A percentile compares a stretch with the other conserved stretches of the same genome.
These are phyloP conservation scores for Labeo rohita DNA, from an alignment of 2,113 vertebrate species.

Conservation along the genomic window DNA sequence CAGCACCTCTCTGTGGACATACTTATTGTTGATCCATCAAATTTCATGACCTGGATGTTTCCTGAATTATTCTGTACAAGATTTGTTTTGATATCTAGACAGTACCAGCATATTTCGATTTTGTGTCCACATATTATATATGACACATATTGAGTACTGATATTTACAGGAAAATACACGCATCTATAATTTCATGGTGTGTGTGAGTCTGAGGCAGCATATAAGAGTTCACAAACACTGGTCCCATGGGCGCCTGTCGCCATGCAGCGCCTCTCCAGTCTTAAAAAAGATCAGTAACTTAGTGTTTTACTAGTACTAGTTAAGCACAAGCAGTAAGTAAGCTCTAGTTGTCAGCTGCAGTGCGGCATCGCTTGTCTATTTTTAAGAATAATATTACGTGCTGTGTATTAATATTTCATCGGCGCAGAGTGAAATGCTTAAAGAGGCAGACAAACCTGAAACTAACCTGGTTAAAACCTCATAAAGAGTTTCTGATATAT, in stretches of 20 bases:
- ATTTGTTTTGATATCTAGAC: constrained; percentile 15
- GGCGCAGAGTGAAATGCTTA: constrained; percentile 25
- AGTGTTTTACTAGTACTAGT: constrained; percentile 1
- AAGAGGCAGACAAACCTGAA: not conserved
- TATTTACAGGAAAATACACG: not conserved
- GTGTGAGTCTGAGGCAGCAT: not conserved
- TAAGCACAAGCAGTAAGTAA: not conserved
- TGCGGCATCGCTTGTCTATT: constrained; percentile 72
- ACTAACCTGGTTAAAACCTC: not conserved
- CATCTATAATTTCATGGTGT: not conserved
- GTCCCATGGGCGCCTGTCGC: not conserved
- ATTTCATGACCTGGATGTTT: constrained; percentile 34
- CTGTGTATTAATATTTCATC: constrained; percentile 72
- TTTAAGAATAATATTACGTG: constrained; percentile 68
- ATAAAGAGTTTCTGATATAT: not conserved
- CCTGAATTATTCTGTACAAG: constrained; percentile 7
- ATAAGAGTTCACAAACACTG: constrained; percentile 30
- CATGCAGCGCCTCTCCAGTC: not conserved
- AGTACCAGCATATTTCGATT: not conserved
- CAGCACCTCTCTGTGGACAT: constrained; percentile 13
- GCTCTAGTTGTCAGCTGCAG: constrained; percentile 69
- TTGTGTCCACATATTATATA: not conserved
- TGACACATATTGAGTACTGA: not conserved
- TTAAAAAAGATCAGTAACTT: not conserved
- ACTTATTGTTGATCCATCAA: not conserved